A percentile compares a stretch with the other conserved stretches of the same genome.
Conservation (phyloP, 2,797 vertebrate species). For the Dromococcyx pavoninus region DNA sequence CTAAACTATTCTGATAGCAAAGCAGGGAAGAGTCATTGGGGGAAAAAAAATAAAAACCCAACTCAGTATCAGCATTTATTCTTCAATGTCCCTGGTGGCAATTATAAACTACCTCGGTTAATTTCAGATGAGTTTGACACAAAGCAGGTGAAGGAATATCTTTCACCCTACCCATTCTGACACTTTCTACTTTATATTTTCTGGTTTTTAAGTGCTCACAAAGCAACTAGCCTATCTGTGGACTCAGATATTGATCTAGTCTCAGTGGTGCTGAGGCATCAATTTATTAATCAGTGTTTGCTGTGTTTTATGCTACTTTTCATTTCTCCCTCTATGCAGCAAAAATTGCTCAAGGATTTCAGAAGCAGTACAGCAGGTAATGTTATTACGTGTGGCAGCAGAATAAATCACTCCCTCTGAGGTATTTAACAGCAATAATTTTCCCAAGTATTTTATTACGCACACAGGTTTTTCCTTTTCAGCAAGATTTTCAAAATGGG, state of each 20-base stretch:
- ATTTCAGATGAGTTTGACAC: background rate
- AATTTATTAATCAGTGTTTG: constrained; percentile 38
- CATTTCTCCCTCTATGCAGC: background rate
- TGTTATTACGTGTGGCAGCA: background rate
- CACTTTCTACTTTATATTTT: background rate
- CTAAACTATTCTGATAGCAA: background rate
- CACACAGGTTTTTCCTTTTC: background rate
- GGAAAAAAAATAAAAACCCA: background rate
- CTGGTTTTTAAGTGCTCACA: background rate
- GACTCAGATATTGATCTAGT: constrained; percentile 26
- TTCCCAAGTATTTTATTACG: background rate
- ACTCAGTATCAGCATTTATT: background rate
- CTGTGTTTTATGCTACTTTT: constrained; percentile 32
- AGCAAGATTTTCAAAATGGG: constrained; percentile 10
- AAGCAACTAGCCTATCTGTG: background rate
- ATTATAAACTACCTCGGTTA: background rate
- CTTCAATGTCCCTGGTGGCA: background rate
- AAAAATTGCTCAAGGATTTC: constrained; percentile 33
- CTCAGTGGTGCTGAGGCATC: constrained; percentile 24
- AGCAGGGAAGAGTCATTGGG: background rate
- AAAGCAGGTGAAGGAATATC: background rate
- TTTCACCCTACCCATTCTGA: background rate
- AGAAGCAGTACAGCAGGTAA: constrained; percentile 4
- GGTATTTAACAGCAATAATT: constrained; percentile 28
- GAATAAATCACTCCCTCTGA: constrained; percentile 8